These are phyloP conservation scores for Nymphalis urticae DNA, from an alignment of 2,888 invertebrate genomes.

Conservation along the genomic window DNA sequence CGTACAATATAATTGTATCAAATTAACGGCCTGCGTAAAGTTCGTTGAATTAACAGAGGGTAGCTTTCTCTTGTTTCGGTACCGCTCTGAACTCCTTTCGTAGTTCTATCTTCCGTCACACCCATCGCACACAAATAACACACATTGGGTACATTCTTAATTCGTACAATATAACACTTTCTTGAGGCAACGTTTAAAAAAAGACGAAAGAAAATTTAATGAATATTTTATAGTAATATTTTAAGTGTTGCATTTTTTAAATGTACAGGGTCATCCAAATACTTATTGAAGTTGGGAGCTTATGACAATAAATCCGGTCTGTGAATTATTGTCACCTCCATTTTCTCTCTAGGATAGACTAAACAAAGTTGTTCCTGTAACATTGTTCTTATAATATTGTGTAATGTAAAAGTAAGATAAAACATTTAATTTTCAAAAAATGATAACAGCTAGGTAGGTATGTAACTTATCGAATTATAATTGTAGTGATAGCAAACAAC, in stretches of 20 bases:
- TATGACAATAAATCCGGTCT: no score
- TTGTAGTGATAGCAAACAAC: background rate
- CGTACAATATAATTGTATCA: background rate
- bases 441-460: background rate
- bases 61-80: conserved; percentile 70
- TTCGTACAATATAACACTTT: conserved; percentile 46
- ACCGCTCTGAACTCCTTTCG: conserved; percentile 60
- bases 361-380: no score
- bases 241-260: background rate
- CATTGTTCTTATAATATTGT: no score
- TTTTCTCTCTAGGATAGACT: no score
- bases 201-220: background rate
- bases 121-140: conserved; percentile 43
- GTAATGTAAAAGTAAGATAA: background rate
- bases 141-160: conserved; percentile 42
- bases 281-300: no score
- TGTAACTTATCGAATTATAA: background rate
- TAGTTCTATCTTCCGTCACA: conserved; percentile 46
- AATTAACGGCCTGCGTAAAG: conserved; percentile 4
- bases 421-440: background rate
- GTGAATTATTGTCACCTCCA: no score
- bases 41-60: conserved; percentile 47
- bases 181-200: conserved; percentile 26
- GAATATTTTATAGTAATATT: background rate
- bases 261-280: no score